Evolutionary conservation across 2,888 invertebrate species (phyloP).

Genomic region (Beris morrisii): DNA sequence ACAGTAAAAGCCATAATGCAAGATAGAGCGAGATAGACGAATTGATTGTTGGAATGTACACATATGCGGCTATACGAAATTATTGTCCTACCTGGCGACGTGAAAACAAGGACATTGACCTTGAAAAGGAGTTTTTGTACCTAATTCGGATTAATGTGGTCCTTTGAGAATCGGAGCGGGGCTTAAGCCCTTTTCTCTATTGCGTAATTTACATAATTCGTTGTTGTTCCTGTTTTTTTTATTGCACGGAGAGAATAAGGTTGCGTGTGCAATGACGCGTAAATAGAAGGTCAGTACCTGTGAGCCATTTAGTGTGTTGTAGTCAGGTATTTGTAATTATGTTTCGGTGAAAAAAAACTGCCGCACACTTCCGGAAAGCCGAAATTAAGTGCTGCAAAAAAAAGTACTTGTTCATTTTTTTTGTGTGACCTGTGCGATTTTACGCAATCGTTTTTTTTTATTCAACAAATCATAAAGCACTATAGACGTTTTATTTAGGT

Average conservation of each 20-base stretch:
- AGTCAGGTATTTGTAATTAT: too few relatives aligned
- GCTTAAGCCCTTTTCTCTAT: not conserved
- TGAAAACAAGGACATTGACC: slow-evolving; percentile 6
- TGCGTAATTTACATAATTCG: not conserved
- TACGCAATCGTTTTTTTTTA: too few relatives aligned
- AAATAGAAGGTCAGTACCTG: too few relatives aligned
- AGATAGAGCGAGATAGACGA: not conserved
- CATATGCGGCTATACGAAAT: not conserved
- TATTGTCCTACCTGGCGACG: not conserved
- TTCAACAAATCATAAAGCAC: too few relatives aligned
- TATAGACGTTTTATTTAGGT: too few relatives aligned
- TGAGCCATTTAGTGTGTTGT: too few relatives aligned
- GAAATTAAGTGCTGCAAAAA: too few relatives aligned
- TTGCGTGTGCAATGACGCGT: slow-evolving; percentile 12
- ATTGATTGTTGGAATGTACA: not conserved
- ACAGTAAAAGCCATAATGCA: too few relatives aligned
- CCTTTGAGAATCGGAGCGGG: not conserved
- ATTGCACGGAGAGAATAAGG: slow-evolving; percentile 3
- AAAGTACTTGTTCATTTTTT: too few relatives aligned
- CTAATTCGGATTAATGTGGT: not conserved
- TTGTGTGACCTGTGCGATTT: too few relatives aligned
- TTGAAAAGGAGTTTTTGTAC: not conserved
- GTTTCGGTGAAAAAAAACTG: too few relatives aligned
- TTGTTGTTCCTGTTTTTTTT: slow-evolving; percentile 1
- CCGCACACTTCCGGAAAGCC: too few relatives aligned